Conservation (phyloP, 2,113 vertebrate species). For the Erythrolamprus reginae region DNA sequence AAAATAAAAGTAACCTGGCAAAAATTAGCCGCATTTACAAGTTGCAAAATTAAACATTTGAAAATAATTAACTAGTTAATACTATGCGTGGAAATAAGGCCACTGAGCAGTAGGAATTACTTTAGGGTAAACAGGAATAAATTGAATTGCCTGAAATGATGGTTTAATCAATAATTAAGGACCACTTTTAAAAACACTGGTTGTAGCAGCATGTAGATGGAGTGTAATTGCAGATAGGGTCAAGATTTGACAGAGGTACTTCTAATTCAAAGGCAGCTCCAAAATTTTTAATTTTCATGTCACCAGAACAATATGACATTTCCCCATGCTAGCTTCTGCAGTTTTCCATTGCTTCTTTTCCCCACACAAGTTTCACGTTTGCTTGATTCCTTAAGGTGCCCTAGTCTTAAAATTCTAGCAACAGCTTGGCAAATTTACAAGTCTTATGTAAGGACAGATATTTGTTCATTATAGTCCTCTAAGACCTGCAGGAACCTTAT, state of each 20-base stretch:
- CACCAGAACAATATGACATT: not conserved
- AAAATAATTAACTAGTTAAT: conserved; percentile 24
- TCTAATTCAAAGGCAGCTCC: not conserved
- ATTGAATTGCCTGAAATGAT: conserved; percentile 9
- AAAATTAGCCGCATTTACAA: conserved; percentile 36
- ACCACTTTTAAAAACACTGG: not conserved
- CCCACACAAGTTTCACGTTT: not conserved
- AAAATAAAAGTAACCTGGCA: conserved; percentile 40
- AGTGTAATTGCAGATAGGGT: not conserved
- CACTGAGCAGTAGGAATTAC: conserved; percentile 26
- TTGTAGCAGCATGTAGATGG: not conserved
- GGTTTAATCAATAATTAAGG: not conserved
- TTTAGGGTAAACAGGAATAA: conserved; percentile 6
- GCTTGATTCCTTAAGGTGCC: not conserved
- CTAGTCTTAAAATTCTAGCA: not conserved
- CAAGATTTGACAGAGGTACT: not conserved
- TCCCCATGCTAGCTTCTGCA: not conserved
- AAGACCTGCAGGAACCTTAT: not conserved
- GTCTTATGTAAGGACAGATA: not conserved
- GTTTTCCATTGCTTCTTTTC: not conserved
- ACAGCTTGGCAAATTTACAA: not conserved
- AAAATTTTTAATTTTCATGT: not conserved
- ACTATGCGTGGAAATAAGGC: not conserved
- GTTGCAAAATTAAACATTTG: conserved; percentile 9
- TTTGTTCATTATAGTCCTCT: not conserved